Evolutionary conservation across 1,140 invertebrate genomes (phyloP).

Genomic region (Berghia stephanieae): DNA sequence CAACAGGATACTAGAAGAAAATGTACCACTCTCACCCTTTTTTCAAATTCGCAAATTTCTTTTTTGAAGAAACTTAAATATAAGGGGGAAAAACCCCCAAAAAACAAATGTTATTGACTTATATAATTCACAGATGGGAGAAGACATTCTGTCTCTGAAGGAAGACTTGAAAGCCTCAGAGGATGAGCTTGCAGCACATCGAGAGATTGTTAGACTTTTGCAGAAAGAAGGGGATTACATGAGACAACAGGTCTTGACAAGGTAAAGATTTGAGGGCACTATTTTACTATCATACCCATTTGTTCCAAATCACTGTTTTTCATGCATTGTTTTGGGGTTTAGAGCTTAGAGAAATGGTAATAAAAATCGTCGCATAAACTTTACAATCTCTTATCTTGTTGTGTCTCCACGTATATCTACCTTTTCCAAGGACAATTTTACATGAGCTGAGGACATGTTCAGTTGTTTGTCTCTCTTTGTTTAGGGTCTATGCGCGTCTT

Average conservation of each 20-base stretch:
- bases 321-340: too few relatives aligned
- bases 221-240: constrained; percentile 62
- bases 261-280: constrained; percentile 38
- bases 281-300: background rate
- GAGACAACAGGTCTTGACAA: constrained; percentile 52
- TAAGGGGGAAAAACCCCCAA: too few relatives aligned
- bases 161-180: constrained; percentile 56
- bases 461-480: background rate
- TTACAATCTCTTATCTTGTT: too few relatives aligned
- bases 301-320: too few relatives aligned
- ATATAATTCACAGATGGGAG: too few relatives aligned
- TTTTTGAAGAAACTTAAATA: too few relatives aligned
- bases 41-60: too few relatives aligned
- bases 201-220: constrained; percentile 63
- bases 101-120: too few relatives aligned
- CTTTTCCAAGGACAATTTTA: background rate
- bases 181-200: constrained; percentile 62
- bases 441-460: background rate
- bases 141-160: constrained; percentile 43
- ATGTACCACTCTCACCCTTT: too few relatives aligned
- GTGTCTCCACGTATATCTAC: background rate
- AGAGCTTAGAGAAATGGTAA: too few relatives aligned
- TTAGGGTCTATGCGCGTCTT: background rate
- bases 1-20: too few relatives aligned
- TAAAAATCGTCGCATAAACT: too few relatives aligned